phyloP scores from a whole-genome alignment of 2,113 vertebrate genomes.

The Grantiella picta region DNA sequence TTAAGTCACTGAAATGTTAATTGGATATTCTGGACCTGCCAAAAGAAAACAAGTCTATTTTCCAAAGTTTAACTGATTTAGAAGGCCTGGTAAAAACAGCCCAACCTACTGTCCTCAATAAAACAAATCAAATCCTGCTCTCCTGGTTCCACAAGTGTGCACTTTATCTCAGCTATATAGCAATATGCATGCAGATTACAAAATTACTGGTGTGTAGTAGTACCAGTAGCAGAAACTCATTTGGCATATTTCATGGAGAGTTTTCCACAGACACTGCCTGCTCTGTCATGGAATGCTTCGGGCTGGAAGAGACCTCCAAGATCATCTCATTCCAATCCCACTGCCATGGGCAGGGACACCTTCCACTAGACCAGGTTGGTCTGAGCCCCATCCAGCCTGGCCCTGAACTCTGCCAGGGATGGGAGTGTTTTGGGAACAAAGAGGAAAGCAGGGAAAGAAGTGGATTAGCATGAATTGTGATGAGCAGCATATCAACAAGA shows the following conservation, averaged over 20 bases:
- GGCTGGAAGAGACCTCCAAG: not conserved
- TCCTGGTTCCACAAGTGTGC: not conserved
- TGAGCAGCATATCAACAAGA: not conserved
- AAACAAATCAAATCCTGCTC: not conserved
- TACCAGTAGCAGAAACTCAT: not conserved
- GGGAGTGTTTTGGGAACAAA: not conserved
- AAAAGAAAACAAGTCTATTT: not conserved
- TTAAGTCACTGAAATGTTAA: constrained; percentile 7
- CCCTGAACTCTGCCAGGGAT: not conserved
- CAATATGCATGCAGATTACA: not conserved
- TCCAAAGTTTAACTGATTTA: not conserved
- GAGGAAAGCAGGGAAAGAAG: not conserved
- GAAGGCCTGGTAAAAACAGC: not conserved
- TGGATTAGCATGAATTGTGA: not conserved
- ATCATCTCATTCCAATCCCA: not conserved
- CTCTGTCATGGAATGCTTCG: not conserved
- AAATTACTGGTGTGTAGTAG: not conserved
- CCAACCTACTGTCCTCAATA: not conserved
- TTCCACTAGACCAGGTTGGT: not conserved
- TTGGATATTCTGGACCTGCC: not conserved
- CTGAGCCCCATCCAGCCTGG: not conserved
- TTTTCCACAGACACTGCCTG: not conserved
- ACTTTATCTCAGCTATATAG: not conserved
- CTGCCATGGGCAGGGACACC: not conserved
- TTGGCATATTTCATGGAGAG: not conserved